Evolutionary conservation across 2,888 invertebrate genomes (phyloP), one percentile per base, ranked within the genome.

Genomic region (Chironomus tentans): DNA sequence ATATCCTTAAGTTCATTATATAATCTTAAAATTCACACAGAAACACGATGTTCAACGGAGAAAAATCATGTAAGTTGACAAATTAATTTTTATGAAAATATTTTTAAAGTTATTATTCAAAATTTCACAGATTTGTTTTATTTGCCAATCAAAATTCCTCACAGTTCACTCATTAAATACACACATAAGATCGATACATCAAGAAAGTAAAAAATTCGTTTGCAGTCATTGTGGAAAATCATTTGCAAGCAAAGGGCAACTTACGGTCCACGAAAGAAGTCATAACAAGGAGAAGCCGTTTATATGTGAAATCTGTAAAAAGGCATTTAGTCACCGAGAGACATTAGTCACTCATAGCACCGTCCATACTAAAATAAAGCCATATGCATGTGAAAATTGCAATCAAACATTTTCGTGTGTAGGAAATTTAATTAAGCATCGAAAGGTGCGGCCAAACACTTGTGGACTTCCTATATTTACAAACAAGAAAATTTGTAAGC

Each of bases 381-480:
- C 83, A 2, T 82, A 82, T 78, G 76, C 82, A n/a, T 87, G 86
- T 78, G 82, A 82, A 77, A 82, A 82, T n/a, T 87, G 86, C 78
- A 82, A 82, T 1, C 81, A 82, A 56, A 81, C 85, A 28, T 87
- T 86, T 79, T 85, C 85, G 1, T 86, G 86, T 78, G 80, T 83
- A 65, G 85, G 86, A 3, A 86, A 85, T 81, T 80, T 86, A 21
- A 81, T 83, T 18, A 86, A 86, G 78, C 86, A 86, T 79, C 81
- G 84, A 47, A 80, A 81, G 7, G 83, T 83, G n/a, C 83, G 85
- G 72, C 84, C 84, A 0, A 82, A 80, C 28, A 83, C 83, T 6
- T 86, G 86, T 79, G 86, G 86, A 2, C 79, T 81, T 15, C 61
- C 61, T 0, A 79, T 81, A 47, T 82, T 79, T 77, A 80, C 80